A percentile compares a stretch with the other conserved stretches of the same genome.
Evolutionary conservation across 2,113 vertebrate species (phyloP).

Genomic region (Paradoxurus hermaphroditus): DNA sequence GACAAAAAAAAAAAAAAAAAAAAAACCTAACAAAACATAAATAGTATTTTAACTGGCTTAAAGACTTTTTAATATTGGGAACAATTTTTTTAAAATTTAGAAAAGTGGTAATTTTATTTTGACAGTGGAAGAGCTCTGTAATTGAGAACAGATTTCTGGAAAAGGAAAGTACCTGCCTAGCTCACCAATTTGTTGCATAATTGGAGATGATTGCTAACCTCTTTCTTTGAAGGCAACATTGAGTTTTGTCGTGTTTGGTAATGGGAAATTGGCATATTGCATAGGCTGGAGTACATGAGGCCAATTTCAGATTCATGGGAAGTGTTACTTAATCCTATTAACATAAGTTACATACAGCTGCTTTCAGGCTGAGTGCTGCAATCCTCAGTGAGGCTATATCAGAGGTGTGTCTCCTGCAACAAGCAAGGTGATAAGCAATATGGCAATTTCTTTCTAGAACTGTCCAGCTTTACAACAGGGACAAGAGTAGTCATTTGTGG

Average conservation of each 20-base stretch:
- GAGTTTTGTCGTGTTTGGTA: neutral
- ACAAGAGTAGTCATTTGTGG: neutral
- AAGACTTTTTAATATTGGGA: neutral
- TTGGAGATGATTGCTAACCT: neutral
- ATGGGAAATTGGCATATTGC: neutral
- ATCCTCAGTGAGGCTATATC: neutral
- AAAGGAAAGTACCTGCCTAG: neutral
- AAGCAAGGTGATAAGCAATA: neutral
- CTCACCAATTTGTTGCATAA: neutral
- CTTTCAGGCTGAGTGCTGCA: neutral
- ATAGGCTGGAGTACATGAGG: neutral
- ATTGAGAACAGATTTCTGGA: neutral
- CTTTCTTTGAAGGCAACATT: neutral
- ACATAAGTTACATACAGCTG: neutral
- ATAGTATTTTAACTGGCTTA: neutral
- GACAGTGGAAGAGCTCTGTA: neutral
- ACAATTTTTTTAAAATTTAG: neutral
- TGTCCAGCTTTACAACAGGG: neutral
- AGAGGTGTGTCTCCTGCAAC: neutral
- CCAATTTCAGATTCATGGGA: neutral
- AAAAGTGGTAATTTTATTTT: neutral
- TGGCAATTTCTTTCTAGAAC: neutral
- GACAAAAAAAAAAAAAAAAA: neutral
- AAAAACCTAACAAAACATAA: neutral
- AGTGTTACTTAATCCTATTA: neutral